Percentiles rank a stretch among this genome's conserved stretches.
phyloP scores from a whole-genome alignment of 1,140 invertebrate species.

The Rhagoletis pomonella region DNA sequence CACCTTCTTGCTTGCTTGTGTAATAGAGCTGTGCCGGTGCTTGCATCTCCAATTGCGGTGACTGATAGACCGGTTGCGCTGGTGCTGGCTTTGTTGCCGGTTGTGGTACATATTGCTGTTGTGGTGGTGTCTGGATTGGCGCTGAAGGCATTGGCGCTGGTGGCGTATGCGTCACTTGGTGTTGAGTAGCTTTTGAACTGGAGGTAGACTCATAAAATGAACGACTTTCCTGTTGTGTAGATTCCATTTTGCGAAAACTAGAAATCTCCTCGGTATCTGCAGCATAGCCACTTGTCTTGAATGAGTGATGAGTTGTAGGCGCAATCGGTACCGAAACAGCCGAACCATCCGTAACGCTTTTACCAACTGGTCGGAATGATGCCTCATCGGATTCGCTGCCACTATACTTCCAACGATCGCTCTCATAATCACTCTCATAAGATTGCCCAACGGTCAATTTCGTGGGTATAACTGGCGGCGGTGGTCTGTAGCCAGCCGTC shows the following conservation, averaged over 20 bases:
- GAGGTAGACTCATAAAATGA: slow-evolving; percentile 38
- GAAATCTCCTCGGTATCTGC: slow-evolving; percentile 82
- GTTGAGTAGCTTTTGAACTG: slow-evolving; percentile 54
- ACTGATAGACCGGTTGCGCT: neutral
- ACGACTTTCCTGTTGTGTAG: slow-evolving; percentile 46
- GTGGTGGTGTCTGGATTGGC: neutral
- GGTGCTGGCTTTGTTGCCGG: neutral
- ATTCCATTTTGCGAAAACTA: slow-evolving; percentile 71
- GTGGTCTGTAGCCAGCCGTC: slow-evolving; percentile 63
- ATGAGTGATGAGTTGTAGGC: slow-evolving; percentile 54
- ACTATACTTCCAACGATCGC: slow-evolving; percentile 82
- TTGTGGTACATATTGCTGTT: slow-evolving; percentile 48
- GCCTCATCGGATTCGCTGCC: slow-evolving; percentile 82
- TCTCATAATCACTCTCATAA: slow-evolving; percentile 83
- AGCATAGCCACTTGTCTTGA: slow-evolving; percentile 80
- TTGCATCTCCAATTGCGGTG: slow-evolving; percentile 2
- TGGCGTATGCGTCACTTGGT: slow-evolving; percentile 39
- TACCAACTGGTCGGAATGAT: slow-evolving; percentile 77
- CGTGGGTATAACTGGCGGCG: slow-evolving; percentile 77
- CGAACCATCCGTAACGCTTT: slow-evolving; percentile 67
- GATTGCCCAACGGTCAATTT: slow-evolving; percentile 79
- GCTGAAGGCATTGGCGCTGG: slow-evolving; percentile 28
- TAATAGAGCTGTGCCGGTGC: slow-evolving; percentile 59
- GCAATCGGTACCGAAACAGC: neutral
- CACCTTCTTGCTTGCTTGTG: slow-evolving; percentile 49